These are phyloP conservation scores for Atrichornis clamosus DNA, from an alignment of 2,113 vertebrate species.

Conservation along the genomic window DNA sequence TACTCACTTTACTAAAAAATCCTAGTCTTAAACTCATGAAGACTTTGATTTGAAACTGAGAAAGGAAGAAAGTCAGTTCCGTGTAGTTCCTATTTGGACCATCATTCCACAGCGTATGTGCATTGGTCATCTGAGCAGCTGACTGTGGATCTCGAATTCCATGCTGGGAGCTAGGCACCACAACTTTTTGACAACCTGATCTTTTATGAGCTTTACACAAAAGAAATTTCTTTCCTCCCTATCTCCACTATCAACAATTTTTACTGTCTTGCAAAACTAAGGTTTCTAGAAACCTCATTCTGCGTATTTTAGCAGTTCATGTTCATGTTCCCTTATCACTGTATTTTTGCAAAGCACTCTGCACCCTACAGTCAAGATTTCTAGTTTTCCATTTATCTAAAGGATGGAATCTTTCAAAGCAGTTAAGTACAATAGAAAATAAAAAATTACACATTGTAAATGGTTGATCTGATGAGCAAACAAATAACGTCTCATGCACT, in stretches of 20 bases:
- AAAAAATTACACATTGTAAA: background rate
- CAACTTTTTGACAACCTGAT: background rate
- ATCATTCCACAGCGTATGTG: background rate
- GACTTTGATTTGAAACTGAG: background rate
- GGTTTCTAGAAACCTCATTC: background rate
- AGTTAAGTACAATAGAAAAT: background rate
- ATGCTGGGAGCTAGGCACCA: background rate
- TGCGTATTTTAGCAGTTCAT: background rate
- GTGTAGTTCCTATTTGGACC: background rate
- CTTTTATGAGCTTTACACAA: background rate
- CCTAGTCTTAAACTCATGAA: background rate
- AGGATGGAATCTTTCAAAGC: background rate
- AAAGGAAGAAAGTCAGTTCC: background rate
- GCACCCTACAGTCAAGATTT: background rate
- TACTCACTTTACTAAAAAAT: background rate
- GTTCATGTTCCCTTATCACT: background rate
- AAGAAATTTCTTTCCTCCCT: background rate
- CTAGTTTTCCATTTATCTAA: background rate
- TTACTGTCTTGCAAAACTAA: background rate
- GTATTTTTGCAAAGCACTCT: background rate
- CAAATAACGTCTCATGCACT: background rate
- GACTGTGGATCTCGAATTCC: background rate
- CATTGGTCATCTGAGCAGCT: background rate
- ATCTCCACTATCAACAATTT: background rate
- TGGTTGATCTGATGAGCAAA: slow-evolving; percentile 7